Percentiles rank a stretch among this genome's conserved stretches.
Conservation (phyloP, 1,140 invertebrate genomes). For the Macrobrachium rosenbergii region DNA sequence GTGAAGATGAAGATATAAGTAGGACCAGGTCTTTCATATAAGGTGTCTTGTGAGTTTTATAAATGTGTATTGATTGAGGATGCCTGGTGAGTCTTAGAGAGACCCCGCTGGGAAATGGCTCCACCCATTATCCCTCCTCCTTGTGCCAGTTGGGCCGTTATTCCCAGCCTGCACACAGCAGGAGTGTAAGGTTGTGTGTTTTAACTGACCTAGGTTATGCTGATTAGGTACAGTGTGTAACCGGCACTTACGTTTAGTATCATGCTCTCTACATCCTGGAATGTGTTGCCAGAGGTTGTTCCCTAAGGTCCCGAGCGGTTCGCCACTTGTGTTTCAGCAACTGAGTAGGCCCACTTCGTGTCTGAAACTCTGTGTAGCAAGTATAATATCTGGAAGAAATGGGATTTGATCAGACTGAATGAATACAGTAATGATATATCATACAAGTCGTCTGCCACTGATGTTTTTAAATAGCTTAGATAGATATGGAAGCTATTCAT, state of each 20-base stretch:
- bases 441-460: too few relatives aligned
- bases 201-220: not conserved
- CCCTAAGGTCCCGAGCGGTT: not conserved
- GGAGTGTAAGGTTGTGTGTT: constrained; percentile 29
- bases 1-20: constrained; percentile 23
- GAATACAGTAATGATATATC: too few relatives aligned
- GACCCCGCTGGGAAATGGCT: constrained; percentile 14
- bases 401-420: too few relatives aligned
- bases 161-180: not conserved
- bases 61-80: constrained; percentile 37
- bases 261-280: not conserved
- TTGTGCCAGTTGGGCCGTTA: constrained; percentile 11
- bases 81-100: constrained; percentile 36
- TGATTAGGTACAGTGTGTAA: not conserved
- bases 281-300: not conserved
- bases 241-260: constrained; percentile 2
- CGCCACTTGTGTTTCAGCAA: too few relatives aligned
- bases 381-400: too few relatives aligned
- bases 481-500: too few relatives aligned
- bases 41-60: constrained; percentile 54
- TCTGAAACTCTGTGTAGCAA: too few relatives aligned
- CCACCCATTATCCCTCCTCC: constrained; percentile 27
- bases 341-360: too few relatives aligned
- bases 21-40: constrained; percentile 58
- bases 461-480: too few relatives aligned